Evolutionary conservation across 2,888 invertebrate species (phyloP).

Genomic region (Phengaris arion): DNA sequence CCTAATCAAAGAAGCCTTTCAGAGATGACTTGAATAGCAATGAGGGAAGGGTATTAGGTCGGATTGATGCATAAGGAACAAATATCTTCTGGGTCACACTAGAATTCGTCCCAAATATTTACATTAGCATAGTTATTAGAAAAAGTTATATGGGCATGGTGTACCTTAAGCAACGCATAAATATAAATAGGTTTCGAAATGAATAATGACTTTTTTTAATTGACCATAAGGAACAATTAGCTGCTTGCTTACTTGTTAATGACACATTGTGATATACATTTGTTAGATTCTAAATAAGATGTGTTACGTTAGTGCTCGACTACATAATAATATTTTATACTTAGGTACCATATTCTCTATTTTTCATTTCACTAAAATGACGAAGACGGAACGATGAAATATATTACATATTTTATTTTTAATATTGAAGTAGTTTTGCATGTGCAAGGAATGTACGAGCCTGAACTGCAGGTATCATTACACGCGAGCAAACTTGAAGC

Average conservation of each 20-base stretch:
- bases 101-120: background rate
- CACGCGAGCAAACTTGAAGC: background rate
- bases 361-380: no score
- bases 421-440: background rate
- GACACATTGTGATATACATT: no score
- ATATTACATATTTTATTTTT: background rate
- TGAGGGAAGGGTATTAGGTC: constrained; percentile 18
- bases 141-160: background rate
- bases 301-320: no score
- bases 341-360: no score
- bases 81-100: constrained; percentile 7
- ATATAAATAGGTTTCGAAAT: background rate
- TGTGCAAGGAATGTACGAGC: background rate
- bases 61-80: constrained; percentile 6
- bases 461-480: constrained; percentile 9
- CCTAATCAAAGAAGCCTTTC: constrained; percentile 24
- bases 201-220: background rate
- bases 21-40: constrained; percentile 18
- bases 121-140: constrained; percentile 20
- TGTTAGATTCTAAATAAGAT: no score
- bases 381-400: background rate
- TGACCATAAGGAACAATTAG: no score
- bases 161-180: background rate
- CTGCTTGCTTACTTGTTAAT: no score
- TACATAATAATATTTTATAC: no score